A percentile compares a stretch with the other conserved stretches of the same genome.
phyloP scores from a whole-genome alignment of 2,888 invertebrate species.

The Heliconius sara region DNA sequence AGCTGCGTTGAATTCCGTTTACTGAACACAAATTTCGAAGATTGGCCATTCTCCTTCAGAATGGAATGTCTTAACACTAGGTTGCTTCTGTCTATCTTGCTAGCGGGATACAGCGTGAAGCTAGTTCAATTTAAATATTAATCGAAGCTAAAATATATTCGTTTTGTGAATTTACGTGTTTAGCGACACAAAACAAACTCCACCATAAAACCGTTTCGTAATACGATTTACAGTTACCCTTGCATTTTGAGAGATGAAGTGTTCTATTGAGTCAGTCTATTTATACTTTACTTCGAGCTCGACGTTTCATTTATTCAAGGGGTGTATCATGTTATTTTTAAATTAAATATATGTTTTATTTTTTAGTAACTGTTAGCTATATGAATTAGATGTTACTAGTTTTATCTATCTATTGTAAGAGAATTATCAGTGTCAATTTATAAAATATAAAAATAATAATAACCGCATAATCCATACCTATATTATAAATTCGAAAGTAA shows the following conservation, averaged over 20 bases:
- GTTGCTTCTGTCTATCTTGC: no score
- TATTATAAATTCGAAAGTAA: no score
- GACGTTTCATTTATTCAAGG: not conserved
- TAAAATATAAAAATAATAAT: no score
- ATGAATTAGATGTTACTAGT: no score
- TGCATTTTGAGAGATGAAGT: not conserved
- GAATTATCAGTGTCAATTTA: no score
- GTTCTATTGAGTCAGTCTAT: conserved; percentile 3
- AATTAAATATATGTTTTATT: not conserved
- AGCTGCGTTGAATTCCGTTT: no score
- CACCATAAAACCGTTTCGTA: not conserved
- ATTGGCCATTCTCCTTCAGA: no score
- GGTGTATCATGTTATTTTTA: not conserved
- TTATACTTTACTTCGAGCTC: conserved; percentile 8
- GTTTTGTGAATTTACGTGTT: not conserved
- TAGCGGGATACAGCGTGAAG: no score
- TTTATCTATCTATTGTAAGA: no score
- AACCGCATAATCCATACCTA: no score
- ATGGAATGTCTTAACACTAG: no score
- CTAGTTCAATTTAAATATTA: not conserved
- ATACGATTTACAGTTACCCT: not conserved
- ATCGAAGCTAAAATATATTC: not conserved
- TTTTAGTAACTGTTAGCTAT: not conserved
- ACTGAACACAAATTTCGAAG: no score
- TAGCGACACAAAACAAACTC: not conserved